A percentile compares a stretch with the other conserved stretches of the same genome.
These are phyloP conservation scores for Lerista edwardsae DNA, from an alignment of 2,797 vertebrate species.

Conservation along the genomic window DNA sequence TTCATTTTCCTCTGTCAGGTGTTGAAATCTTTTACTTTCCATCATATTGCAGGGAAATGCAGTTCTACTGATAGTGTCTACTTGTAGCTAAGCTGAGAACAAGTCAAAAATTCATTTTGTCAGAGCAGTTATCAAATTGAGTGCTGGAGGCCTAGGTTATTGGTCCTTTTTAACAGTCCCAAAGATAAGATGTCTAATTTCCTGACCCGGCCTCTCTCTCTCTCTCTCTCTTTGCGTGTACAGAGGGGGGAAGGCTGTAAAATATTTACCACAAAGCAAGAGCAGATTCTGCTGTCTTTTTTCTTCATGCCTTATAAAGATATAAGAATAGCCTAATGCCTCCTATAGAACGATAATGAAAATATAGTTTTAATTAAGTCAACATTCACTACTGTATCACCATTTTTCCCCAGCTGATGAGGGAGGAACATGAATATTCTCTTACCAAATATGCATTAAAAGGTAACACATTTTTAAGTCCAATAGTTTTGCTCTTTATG, in stretches of 20 bases:
- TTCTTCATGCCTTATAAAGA: slow-evolving; percentile 36
- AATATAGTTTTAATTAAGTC: slow-evolving; percentile 65
- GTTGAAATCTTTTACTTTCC: slow-evolving; percentile 76
- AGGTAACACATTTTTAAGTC: slow-evolving; percentile 33
- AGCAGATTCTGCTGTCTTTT: neutral
- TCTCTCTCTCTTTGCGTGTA: too few relatives aligned
- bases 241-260: slow-evolving; percentile 43
- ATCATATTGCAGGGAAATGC: slow-evolving; percentile 78
- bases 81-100: slow-evolving; percentile 77
- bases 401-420: slow-evolving; percentile 35
- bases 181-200: slow-evolving; percentile 87
- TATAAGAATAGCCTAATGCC: slow-evolving; percentile 37
- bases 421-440: neutral
- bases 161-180: slow-evolving; percentile 80
- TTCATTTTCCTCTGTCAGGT: slow-evolving; percentile 81
- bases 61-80: slow-evolving; percentile 78
- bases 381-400: slow-evolving; percentile 47
- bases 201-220: slow-evolving; percentile 75
- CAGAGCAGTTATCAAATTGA: slow-evolving; percentile 78
- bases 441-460: slow-evolving; percentile 38
- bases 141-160: slow-evolving; percentile 74
- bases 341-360: slow-evolving; percentile 31
- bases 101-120: slow-evolving; percentile 84
- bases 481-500: slow-evolving; percentile 37
- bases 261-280: slow-evolving; percentile 65